Conservation (phyloP, 64 coral and sea anemone genomes). For the Platygyra sinensis region DNA sequence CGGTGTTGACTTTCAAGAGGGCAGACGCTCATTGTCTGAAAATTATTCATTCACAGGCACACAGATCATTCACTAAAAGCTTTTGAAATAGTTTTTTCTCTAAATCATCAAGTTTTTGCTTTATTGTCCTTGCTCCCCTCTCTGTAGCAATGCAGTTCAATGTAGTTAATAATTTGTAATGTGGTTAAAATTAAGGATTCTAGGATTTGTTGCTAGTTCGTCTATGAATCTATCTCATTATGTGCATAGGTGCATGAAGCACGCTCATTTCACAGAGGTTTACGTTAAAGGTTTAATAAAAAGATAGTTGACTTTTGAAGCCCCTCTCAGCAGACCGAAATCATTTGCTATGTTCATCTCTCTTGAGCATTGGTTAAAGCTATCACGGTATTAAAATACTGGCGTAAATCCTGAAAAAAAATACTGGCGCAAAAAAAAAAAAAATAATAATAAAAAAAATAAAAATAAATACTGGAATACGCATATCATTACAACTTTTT, state of each 20-base stretch:
- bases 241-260: background rate
- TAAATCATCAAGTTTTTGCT: background rate
- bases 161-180: background rate
- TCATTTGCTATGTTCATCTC: background rate
- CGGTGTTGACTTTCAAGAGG: slow-evolving; percentile 23
- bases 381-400: background rate
- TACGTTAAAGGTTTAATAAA: slow-evolving; percentile 11
- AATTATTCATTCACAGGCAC: background rate
- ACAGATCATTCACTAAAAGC: too few species aligned
- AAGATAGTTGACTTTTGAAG: background rate
- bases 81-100: too few species aligned
- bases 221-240: slow-evolving; percentile 15
- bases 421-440: too few species aligned
- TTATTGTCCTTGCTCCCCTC: too few species aligned
- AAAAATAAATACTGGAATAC: too few species aligned
- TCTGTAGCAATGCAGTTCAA: too few species aligned
- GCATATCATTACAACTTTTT: too few species aligned
- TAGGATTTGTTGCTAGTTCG: background rate
- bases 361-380: background rate
- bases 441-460: too few species aligned
- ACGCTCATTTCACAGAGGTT: background rate
- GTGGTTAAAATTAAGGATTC: too few species aligned
- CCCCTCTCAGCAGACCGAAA: background rate
- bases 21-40: slow-evolving; percentile 3
- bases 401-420: too few species aligned